phyloP scores from a whole-genome alignment of 2,888 invertebrate genomes.

The Elegia similella region DNA sequence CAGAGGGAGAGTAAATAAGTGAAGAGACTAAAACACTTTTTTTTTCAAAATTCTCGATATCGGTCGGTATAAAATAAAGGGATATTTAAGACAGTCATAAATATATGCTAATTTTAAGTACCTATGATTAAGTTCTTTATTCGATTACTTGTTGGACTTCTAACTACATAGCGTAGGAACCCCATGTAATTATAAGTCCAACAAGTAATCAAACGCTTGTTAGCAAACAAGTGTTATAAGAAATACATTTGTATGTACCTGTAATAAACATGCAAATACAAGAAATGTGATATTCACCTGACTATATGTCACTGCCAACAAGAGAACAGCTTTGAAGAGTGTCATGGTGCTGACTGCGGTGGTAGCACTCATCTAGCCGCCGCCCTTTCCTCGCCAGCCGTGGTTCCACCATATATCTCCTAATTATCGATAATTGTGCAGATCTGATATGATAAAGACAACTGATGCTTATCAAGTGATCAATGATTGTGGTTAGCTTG shows the following conservation, averaged over 20 bases:
- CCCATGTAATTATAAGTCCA: no score
- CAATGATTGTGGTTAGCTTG: no score
- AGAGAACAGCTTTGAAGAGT: slow-evolving; percentile 12
- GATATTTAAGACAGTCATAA: no score
- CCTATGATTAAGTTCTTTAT: no score
- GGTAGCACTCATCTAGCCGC: neutral
- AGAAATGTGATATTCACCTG: slow-evolving; percentile 8
- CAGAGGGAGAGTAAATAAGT: no score
- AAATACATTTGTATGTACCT: neutral
- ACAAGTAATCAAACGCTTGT: neutral
- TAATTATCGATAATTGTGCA: neutral
- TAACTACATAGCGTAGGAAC: no score
- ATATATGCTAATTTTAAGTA: no score
- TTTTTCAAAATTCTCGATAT: no score
- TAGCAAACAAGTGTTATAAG: neutral
- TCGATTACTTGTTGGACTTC: no score
- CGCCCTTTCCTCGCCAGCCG: neutral
- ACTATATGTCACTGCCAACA: slow-evolving; percentile 14
- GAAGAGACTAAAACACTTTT: no score
- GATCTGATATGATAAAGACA: slow-evolving; percentile 4
- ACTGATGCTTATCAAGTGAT: neutral
- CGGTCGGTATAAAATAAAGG: no score
- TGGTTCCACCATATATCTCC: neutral
- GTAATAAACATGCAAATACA: neutral
- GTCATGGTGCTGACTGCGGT: slow-evolving; percentile 8